Conservation (phyloP, 2,797 vertebrate species). For the Acipenser transmontanus region DNA sequence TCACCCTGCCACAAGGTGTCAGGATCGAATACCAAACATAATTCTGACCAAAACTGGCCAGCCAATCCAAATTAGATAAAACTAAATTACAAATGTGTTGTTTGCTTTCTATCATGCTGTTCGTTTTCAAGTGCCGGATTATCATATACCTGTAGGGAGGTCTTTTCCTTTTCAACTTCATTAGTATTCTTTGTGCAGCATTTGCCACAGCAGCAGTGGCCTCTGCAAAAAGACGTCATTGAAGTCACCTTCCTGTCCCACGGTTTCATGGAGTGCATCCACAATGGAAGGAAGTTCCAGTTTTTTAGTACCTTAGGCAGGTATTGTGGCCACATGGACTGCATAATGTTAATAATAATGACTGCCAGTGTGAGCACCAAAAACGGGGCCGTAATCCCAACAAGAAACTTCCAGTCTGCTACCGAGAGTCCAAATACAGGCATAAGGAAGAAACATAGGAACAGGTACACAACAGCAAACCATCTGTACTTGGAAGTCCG, state of each 20-base stretch:
- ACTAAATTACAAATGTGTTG: too few relatives aligned
- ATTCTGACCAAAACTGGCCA: too few relatives aligned
- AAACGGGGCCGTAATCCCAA: conserved; percentile 74
- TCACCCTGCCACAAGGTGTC: too few relatives aligned
- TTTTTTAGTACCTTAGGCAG: conserved; percentile 65
- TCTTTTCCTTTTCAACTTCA: conserved; percentile 31
- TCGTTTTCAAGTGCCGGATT: too few relatives aligned
- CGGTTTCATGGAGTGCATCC: conserved; percentile 78
- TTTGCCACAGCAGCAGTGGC: conserved; percentile 80
- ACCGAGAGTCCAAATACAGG: conserved; percentile 83
- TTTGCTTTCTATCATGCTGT: too few relatives aligned
- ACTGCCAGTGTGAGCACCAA: conserved; percentile 39
- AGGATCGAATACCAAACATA: too few relatives aligned
- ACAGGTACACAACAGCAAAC: conserved; percentile 78
- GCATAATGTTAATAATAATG: conserved; percentile 71
- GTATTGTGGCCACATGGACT: conserved; percentile 51
- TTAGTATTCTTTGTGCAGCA: conserved; percentile 47
- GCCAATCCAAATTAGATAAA: too few relatives aligned
- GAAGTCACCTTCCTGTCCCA: conserved; percentile 68
- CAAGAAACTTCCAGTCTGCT: conserved; percentile 79
- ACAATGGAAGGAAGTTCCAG: conserved; percentile 82
- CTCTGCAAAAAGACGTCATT: conserved; percentile 44
- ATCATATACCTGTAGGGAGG: too few relatives aligned
- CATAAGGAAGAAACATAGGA: conserved; percentile 72
- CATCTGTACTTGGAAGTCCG: conserved; percentile 78